Percentiles rank a stretch among this genome's conserved stretches.
Conservation (phyloP, 2,113 vertebrate species). For the Riparia riparia region DNA sequence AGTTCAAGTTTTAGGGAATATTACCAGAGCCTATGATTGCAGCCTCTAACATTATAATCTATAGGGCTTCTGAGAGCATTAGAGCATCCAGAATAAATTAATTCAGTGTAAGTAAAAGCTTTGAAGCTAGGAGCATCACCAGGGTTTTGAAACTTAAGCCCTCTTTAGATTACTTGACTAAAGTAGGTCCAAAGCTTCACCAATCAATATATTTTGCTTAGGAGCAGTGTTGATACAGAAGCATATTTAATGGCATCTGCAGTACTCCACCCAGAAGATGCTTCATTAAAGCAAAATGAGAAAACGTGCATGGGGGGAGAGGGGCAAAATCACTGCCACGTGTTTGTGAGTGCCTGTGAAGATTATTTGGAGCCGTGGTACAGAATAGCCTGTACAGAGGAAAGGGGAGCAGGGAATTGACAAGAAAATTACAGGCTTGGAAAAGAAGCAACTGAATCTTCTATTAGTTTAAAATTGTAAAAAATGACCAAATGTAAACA, state of each 20-base stretch:
- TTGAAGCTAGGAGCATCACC: conserved; percentile 74
- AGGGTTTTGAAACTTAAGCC: conserved; percentile 78
- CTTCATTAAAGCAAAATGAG: conserved; percentile 54
- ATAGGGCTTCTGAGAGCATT: conserved; percentile 68
- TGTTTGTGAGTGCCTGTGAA: background rate
- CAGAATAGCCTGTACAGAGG: background rate
- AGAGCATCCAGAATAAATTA: conserved; percentile 76
- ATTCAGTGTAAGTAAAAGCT: conserved; percentile 78
- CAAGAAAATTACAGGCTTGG: background rate
- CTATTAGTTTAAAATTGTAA: background rate
- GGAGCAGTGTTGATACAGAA: conserved; percentile 71
- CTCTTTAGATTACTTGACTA: conserved; percentile 83
- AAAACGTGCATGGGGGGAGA: background rate
- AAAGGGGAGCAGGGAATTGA: background rate
- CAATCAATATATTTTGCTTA: conserved; percentile 78
- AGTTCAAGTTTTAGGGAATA: conserved; percentile 55
- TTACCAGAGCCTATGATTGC: conserved; percentile 64
- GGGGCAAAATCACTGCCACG: background rate
- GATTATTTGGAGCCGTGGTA: background rate
- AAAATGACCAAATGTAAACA: background rate
- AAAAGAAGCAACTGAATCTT: background rate
- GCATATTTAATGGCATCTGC: conserved; percentile 63
- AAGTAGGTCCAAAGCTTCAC: conserved; percentile 76
- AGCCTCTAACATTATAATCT: conserved; percentile 75
- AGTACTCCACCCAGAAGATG: conserved; percentile 6